A percentile compares a stretch with the other conserved stretches of the same genome.
phyloP scores from a whole-genome alignment of 30 jellyfish, hydroid and myxozoan species.

The Mastigias papua region DNA sequence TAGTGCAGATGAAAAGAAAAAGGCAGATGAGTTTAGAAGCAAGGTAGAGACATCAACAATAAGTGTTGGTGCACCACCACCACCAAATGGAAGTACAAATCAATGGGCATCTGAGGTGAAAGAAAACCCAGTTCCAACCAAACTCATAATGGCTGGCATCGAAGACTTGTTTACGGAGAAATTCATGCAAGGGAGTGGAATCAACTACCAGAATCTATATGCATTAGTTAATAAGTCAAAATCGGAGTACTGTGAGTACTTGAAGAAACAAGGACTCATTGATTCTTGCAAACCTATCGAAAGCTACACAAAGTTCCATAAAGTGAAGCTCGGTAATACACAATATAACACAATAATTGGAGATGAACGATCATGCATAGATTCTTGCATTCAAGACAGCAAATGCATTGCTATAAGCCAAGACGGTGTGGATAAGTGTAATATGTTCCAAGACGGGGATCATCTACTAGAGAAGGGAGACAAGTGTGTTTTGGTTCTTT shows the following conservation, averaged over 20 bases:
- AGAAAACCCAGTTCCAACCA: slow-evolving; percentile 74
- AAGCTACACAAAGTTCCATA: slow-evolving; percentile 37
- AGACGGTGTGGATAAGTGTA: not conserved
- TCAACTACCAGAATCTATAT: not conserved
- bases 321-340: not conserved
- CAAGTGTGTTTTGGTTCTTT: not conserved
- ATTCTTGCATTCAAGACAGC: slow-evolving; percentile 21
- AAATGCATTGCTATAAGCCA: slow-evolving; percentile 12
- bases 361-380: slow-evolving; percentile 10
- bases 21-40: slow-evolving; percentile 45
- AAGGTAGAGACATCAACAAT: slow-evolving; percentile 63
- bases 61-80: slow-evolving; percentile 81
- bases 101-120: slow-evolving; percentile 80
- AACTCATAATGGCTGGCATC: slow-evolving; percentile 47
- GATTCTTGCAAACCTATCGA: slow-evolving; percentile 54
- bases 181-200: slow-evolving; percentile 47
- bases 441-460: not conserved
- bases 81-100: slow-evolving; percentile 63
- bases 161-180: slow-evolving; percentile 57
- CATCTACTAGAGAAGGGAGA: not conserved
- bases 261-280: slow-evolving; percentile 32
- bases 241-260: slow-evolving; percentile 31
- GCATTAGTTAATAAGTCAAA: slow-evolving; percentile 1
- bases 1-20: slow-evolving; percentile 11
- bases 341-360: not conserved